Evolutionary conservation across 2,797 vertebrate species (phyloP).

Genomic region (Bradypodion ventrale): DNA sequence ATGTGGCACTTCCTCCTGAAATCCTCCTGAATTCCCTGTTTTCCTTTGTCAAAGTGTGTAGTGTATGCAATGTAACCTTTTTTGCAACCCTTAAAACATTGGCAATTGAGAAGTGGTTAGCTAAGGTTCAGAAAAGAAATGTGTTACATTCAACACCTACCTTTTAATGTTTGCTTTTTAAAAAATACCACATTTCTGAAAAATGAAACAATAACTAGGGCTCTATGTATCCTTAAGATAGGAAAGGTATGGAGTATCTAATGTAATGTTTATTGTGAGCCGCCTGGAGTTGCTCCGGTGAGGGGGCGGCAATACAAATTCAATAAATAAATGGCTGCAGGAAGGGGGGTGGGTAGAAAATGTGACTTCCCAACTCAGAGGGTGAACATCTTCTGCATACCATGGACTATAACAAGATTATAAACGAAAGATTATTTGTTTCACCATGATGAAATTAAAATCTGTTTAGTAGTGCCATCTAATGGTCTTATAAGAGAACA

Average conservation of each 20-base stretch:
- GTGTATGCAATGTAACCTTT: too few species aligned
- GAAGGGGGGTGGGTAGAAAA: background rate
- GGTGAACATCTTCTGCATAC: too few species aligned
- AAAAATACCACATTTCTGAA: background rate
- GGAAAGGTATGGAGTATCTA: too few species aligned
- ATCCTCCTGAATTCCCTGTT: too few species aligned
- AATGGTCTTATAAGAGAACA: background rate
- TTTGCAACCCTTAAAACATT: too few species aligned
- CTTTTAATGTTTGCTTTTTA: background rate
- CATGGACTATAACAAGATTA: background rate
- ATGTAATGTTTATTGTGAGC: too few species aligned
- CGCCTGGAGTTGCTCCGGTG: too few species aligned
- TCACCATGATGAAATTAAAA: rapidly evolving
- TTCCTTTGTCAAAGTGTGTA: too few species aligned
- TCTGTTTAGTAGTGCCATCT: conserved; percentile 23
- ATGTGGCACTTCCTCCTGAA: too few species aligned
- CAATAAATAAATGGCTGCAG: background rate
- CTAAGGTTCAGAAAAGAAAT: background rate
- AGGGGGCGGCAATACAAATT: too few species aligned
- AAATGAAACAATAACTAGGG: background rate
- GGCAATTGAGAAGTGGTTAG: background rate
- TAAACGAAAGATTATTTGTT: background rate
- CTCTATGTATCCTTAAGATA: background rate
- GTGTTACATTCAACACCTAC: background rate
- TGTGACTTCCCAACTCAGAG: too few species aligned